These are phyloP conservation scores for Serranus cabrilla DNA, from an alignment of 2,797 vertebrate genomes.

Conservation along the genomic window DNA sequence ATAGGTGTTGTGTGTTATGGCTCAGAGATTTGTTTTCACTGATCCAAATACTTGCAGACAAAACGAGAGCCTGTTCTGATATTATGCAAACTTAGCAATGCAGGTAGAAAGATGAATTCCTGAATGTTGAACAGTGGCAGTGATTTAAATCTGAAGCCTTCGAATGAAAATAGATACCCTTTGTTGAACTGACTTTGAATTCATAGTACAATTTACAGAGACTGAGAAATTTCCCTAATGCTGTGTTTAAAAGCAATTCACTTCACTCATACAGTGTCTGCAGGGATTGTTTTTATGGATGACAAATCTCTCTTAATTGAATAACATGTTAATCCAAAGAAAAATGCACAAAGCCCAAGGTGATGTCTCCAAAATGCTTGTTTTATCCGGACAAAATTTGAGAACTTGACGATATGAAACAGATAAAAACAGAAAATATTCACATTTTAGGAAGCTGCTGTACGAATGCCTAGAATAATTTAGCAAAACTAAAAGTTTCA, in stretches of 20 bases:
- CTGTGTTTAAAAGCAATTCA: background rate
- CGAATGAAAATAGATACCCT: background rate
- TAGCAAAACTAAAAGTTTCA: too few species aligned
- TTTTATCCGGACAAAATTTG: background rate
- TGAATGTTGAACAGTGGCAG: conserved; percentile 5
- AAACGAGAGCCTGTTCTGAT: background rate
- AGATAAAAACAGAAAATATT: background rate
- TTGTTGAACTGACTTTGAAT: conserved; percentile 9
- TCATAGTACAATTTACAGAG: background rate
- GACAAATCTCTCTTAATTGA: background rate
- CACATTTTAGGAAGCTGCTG: background rate
- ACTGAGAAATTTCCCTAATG: background rate
- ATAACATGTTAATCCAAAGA: background rate
- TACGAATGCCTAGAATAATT: background rate
- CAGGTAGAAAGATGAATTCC: conserved; percentile 14
- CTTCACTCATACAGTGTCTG: background rate
- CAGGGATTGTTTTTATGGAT: background rate
- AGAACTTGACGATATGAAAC: background rate
- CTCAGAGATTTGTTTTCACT: conserved; percentile 31
- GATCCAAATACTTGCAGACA: conserved; percentile 9
- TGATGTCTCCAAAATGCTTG: background rate
- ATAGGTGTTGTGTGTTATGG: conserved; percentile 55
- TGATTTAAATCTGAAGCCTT: background rate
- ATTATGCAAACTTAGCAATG: background rate
- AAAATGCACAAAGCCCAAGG: background rate